Conservation (phyloP, 1,140 invertebrate genomes). For the Temnothorax longispinosus region DNA sequence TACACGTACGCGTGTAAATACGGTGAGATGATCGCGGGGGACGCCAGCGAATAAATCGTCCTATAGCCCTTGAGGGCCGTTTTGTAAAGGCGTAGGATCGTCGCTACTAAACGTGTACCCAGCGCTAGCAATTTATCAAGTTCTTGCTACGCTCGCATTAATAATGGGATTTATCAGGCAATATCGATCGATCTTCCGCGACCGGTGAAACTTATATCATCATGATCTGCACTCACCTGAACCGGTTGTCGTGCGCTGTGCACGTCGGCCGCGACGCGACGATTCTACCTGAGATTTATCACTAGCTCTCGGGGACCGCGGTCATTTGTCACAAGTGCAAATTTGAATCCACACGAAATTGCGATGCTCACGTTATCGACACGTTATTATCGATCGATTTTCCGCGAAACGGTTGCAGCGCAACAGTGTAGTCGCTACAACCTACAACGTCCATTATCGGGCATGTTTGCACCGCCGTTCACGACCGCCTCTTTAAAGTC, state of each 20-base stretch:
- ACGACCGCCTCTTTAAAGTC: neutral
- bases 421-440: neutral
- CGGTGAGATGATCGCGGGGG: slow-evolving; percentile 26
- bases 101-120: slow-evolving; percentile 49
- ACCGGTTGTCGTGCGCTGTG: slow-evolving; percentile 59
- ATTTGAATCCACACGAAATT: slow-evolving; percentile 63
- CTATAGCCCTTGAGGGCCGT: slow-evolving; percentile 19
- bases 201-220: slow-evolving; percentile 63
- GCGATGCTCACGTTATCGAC: slow-evolving; percentile 49
- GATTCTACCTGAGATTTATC: slow-evolving; percentile 66
- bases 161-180: slow-evolving; percentile 74
- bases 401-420: slow-evolving; percentile 42
- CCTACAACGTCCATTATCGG: slow-evolving; percentile 2
- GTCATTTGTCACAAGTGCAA: slow-evolving; percentile 61
- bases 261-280: slow-evolving; percentile 16
- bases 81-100: slow-evolving; percentile 62
- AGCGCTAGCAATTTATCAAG: slow-evolving; percentile 68
- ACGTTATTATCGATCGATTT: slow-evolving; percentile 45
- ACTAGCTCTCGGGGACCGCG: slow-evolving; percentile 39
- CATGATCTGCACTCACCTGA: slow-evolving; percentile 52
- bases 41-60: slow-evolving; percentile 56
- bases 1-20: slow-evolving; percentile 41
- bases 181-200: slow-evolving; percentile 72
- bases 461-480: slow-evolving; percentile 12
- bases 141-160: slow-evolving; percentile 63